Percentiles rank a stretch among this genome's conserved stretches.
phyloP scores from a whole-genome alignment of 2,797 vertebrate species.

The Nasua narica region DNA sequence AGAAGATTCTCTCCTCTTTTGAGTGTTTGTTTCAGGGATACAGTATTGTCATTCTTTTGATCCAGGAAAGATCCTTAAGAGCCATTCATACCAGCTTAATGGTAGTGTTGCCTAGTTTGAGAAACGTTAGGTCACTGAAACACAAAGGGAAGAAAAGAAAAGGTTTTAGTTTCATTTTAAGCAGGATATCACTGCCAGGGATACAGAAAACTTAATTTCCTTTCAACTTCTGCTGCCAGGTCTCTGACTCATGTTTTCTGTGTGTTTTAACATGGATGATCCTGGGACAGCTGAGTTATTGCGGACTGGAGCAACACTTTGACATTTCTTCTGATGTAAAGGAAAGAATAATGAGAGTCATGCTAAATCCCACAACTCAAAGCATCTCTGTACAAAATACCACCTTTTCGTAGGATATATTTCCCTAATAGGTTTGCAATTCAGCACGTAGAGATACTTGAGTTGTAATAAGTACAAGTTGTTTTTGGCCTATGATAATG shows the following conservation, averaged over 20 bases:
- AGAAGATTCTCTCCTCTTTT: conserved; percentile 18
- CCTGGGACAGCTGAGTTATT: background rate
- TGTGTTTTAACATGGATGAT: background rate
- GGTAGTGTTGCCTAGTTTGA: background rate
- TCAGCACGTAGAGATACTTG: background rate
- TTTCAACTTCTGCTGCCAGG: background rate
- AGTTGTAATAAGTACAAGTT: background rate
- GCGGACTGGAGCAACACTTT: background rate
- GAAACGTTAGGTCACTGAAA: background rate
- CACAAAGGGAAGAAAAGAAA: background rate
- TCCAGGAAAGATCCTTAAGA: conserved; percentile 43
- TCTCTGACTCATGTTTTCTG: background rate
- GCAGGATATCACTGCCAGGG: background rate
- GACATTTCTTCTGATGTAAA: background rate
- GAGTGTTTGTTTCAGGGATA: background rate
- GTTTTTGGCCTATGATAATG: background rate
- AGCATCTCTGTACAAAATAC: background rate
- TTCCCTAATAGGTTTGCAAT: background rate
- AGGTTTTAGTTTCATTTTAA: background rate
- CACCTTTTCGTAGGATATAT: background rate
- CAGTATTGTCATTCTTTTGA: background rate
- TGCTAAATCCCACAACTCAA: background rate
- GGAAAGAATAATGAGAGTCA: background rate
- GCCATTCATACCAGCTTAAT: background rate
- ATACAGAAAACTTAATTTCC: conserved; percentile 9